phyloP scores from a whole-genome alignment of 2,797 vertebrate genomes.

The Lepilemur ruficaudatus region DNA sequence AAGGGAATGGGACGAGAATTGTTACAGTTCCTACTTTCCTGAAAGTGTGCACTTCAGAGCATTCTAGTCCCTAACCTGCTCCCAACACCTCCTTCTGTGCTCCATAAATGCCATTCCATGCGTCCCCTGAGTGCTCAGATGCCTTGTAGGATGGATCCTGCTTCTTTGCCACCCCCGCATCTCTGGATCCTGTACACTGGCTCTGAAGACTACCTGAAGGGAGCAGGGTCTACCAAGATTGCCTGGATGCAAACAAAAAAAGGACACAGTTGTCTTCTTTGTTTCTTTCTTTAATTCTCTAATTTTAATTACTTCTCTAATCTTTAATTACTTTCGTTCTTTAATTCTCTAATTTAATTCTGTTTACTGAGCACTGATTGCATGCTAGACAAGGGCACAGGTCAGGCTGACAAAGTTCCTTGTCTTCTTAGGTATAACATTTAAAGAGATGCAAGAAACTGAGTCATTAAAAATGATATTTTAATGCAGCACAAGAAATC shows the following conservation, averaged over 20 bases:
- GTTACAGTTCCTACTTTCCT: neutral
- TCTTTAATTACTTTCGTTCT: neutral
- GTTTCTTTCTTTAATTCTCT: neutral
- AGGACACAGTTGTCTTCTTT: neutral
- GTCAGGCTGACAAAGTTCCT: neutral
- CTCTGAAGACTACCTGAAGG: accelerated
- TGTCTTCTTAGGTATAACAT: neutral
- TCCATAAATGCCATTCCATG: accelerated
- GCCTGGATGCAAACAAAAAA: accelerated
- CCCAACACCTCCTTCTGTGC: accelerated
- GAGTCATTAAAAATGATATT: neutral
- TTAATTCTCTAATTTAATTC: neutral
- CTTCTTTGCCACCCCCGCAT: neutral
- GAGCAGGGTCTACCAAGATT: neutral
- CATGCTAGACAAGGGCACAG: accelerated
- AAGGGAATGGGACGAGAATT: neutral
- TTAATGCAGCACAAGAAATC: neutral
- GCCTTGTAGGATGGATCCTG: accelerated
- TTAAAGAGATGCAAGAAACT: neutral
- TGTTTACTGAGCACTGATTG: accelerated
- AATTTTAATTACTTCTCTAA: no score
- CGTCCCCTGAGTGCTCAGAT: accelerated
- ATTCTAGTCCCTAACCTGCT: no score
- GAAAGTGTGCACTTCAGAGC: no score
- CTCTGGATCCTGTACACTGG: neutral